These are phyloP conservation scores for Plemyria rubiginata DNA, from an alignment of 2,888 invertebrate species.

Conservation along the genomic window DNA sequence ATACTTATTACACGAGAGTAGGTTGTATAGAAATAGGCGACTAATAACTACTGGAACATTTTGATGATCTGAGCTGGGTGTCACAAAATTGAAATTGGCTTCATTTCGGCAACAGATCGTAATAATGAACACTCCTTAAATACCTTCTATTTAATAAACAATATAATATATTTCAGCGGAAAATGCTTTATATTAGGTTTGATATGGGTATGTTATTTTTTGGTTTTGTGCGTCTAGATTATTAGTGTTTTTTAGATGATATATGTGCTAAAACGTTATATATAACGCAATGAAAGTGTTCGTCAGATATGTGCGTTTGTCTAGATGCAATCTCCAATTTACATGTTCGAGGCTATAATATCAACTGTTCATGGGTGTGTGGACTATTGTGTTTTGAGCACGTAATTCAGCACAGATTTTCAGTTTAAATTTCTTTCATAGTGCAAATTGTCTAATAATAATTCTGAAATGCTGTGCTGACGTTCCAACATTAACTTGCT, in stretches of 20 bases:
- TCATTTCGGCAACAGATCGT: conserved; percentile 85
- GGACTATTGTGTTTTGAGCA: conserved; percentile 64
- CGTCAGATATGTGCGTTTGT: conserved; percentile 76
- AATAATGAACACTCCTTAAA: conserved; percentile 63
- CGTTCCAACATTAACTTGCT: conserved; percentile 72
- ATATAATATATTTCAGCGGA: conserved; percentile 63
- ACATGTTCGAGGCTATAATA: conserved; percentile 66
- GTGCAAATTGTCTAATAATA: conserved; percentile 7
- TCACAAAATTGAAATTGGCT: conserved; percentile 75
- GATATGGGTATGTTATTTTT: conserved; percentile 66
- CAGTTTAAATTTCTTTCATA: conserved; percentile 45
- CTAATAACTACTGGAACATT: conserved; percentile 45
- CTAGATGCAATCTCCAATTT: conserved; percentile 74
- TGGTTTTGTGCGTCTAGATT: conserved; percentile 68
- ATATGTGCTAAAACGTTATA: conserved; percentile 83
- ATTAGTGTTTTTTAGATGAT: conserved; percentile 72
- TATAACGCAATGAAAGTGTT: conserved; percentile 82
- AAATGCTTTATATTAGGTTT: conserved; percentile 76
- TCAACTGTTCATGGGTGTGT: conserved; percentile 63
- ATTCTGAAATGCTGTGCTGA: conserved; percentile 68
- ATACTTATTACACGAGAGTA: conserved; percentile 18
- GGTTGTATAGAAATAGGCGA: conserved; percentile 37
- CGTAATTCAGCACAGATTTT: conserved; percentile 65
- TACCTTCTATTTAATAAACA: conserved; percentile 53
- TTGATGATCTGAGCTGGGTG: conserved; percentile 84